A percentile compares a stretch with the other conserved stretches of the same genome.
Conservation (phyloP, 2,797 vertebrate genomes). For the Tragopan temminckii region DNA sequence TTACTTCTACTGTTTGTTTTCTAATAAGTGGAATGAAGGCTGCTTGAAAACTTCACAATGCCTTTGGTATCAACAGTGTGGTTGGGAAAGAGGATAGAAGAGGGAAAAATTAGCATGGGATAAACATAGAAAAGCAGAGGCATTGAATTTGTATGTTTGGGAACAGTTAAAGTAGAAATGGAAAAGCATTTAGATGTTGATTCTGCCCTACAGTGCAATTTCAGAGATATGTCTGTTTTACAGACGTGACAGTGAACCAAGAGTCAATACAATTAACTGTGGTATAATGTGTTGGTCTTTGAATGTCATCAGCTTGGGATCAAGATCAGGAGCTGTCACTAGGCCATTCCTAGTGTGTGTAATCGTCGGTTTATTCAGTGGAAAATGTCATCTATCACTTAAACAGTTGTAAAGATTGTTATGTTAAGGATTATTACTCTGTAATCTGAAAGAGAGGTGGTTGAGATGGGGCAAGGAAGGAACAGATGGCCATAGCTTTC, state of each 20-base stretch:
- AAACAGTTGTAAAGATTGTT: constrained; percentile 19
- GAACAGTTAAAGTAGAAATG: not conserved
- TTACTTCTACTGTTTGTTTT: not conserved
- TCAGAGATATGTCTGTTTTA: not conserved
- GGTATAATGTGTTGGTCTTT: not conserved
- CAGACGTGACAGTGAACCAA: not conserved
- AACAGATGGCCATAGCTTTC: not conserved
- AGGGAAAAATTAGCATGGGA: not conserved
- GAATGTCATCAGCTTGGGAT: not conserved
- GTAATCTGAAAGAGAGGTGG: not conserved
- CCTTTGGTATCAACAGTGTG: not conserved
- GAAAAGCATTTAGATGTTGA: not conserved
- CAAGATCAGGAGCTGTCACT: constrained; percentile 1
- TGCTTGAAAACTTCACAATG: not conserved
- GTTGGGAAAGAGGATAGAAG: not conserved
- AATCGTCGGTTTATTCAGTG: not conserved
- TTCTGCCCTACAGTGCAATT: not conserved
- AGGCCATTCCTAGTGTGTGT: not conserved
- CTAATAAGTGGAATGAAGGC: not conserved
- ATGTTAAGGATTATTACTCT: not conserved
- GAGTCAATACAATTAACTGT: not conserved
- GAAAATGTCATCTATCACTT: constrained; percentile 33
- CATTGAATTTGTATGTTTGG: not conserved
- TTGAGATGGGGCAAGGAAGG: not conserved
- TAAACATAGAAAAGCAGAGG: not conserved